Percentiles rank a stretch among this genome's conserved stretches.
These are phyloP conservation scores for Penaeus chinensis DNA, from an alignment of 1,140 invertebrate genomes.

Conservation along the genomic window DNA sequence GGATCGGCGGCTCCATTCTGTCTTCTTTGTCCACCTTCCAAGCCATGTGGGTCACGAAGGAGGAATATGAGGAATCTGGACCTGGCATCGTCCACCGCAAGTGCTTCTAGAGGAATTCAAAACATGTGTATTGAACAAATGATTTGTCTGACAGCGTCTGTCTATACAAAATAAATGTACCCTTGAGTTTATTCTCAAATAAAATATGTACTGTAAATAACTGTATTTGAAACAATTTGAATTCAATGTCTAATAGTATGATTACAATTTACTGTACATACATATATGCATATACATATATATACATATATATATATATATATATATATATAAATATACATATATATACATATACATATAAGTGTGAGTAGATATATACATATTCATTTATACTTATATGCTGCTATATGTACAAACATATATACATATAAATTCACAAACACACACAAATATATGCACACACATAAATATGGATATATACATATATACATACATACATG, in stretches of 20 bases:
- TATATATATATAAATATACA: no score
- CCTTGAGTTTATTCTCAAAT: background rate
- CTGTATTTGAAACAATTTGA: background rate
- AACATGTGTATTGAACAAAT: background rate
- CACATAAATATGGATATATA: no score
- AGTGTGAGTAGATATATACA: no score
- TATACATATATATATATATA: no score
- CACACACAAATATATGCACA: no score
- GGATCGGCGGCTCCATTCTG: slow-evolving; percentile 74
- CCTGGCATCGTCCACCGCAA: slow-evolving; percentile 73
- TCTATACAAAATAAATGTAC: background rate
- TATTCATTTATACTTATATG: no score
- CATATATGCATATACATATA: no score
- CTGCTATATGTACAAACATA: no score
- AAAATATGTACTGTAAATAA: background rate
- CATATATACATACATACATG: no score
- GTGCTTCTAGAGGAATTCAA: slow-evolving; percentile 71
- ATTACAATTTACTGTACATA: no score
- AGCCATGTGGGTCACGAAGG: slow-evolving; percentile 75
- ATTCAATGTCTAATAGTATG: background rate
- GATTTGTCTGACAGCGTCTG: background rate
- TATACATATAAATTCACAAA: no score
- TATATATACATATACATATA: no score
- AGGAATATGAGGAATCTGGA: slow-evolving; percentile 73
- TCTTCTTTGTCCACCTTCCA: slow-evolving; percentile 76